Percentiles rank a stretch among this genome's conserved stretches.
Conservation (phyloP, 92 coral and sea anemone genomes). For the Actinernus sp. region DNA sequence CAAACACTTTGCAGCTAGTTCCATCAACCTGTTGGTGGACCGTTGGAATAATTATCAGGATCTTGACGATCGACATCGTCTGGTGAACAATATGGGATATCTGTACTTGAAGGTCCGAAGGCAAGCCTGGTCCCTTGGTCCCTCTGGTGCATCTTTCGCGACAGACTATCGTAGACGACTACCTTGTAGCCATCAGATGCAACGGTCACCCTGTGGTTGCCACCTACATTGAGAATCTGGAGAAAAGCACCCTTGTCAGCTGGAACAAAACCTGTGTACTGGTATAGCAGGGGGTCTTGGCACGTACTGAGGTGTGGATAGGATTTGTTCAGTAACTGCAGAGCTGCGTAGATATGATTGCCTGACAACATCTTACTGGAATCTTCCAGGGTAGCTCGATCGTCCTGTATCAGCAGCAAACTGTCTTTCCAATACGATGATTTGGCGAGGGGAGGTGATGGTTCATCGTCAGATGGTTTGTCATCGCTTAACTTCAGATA, state of each 20-base stretch:
- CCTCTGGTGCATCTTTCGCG: too few species aligned
- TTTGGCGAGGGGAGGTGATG: too few species aligned
- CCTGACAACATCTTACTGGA: too few species aligned
- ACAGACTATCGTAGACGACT: conserved; percentile 19
- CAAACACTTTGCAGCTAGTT: too few species aligned
- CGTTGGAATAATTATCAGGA: too few species aligned
- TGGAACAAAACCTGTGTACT: conserved; percentile 4
- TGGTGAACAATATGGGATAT: too few species aligned
- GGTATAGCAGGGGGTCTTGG: conserved; percentile 35
- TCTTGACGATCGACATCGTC: too few species aligned
- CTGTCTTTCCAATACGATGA: too few species aligned
- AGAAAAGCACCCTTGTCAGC: conserved; percentile 10
- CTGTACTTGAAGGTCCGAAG: too few species aligned
- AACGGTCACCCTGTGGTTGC: conserved; percentile 28
- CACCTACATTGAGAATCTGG: conserved; percentile 35
- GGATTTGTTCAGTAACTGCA: conserved; percentile 26
- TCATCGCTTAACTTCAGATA: conserved; percentile 3
- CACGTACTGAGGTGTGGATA: conserved; percentile 10
- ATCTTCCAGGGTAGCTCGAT: conserved; percentile 4
- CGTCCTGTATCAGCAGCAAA: conserved; percentile 15
- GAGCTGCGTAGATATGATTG: conserved; percentile 22
- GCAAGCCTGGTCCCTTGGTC: too few species aligned
- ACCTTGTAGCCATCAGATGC: conserved; percentile 25
- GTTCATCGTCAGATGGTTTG: too few species aligned
- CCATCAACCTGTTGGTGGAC: too few species aligned